phyloP scores from a whole-genome alignment of 2,888 invertebrate species.

The Leptinotarsa peninsularis region DNA sequence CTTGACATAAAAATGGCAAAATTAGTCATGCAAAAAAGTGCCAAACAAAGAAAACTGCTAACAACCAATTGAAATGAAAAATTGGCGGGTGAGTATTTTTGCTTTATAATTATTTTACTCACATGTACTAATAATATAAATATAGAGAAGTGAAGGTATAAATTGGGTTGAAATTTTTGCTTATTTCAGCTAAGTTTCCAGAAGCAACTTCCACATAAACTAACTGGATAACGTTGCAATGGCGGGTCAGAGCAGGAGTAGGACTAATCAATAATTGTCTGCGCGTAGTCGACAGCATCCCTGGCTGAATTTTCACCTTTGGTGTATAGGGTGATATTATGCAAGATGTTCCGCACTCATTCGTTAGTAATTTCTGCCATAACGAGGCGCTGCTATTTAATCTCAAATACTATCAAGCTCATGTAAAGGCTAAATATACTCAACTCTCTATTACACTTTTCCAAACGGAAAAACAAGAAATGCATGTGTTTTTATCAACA shows the following conservation, averaged over 20 bases:
- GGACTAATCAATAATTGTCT: slow-evolving; percentile 62
- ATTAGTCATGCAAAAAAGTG: slow-evolving; percentile 30
- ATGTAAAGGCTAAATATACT: background rate
- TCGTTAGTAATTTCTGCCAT: background rate
- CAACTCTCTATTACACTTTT: too few relatives aligned
- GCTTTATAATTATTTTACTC: slow-evolving; percentile 36
- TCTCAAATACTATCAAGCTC: background rate
- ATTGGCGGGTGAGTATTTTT: slow-evolving; percentile 30
- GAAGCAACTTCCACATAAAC: slow-evolving; percentile 51
- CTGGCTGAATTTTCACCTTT: slow-evolving; percentile 25
- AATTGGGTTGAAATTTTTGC: slow-evolving; percentile 39
- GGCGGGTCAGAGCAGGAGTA: slow-evolving; percentile 54
- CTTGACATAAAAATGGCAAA: slow-evolving; percentile 7
- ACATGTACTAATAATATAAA: slow-evolving; percentile 27
- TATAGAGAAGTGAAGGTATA: slow-evolving; percentile 24
- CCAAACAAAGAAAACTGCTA: slow-evolving; percentile 28
- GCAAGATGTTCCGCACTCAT: background rate
- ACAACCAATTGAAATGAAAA: slow-evolving; percentile 22
- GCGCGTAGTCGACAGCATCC: slow-evolving; percentile 57
- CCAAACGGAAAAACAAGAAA: too few relatives aligned
- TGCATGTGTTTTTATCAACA: too few relatives aligned
- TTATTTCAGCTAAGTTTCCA: slow-evolving; percentile 25
- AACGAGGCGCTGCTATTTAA: background rate
- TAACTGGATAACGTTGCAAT: slow-evolving; percentile 57
- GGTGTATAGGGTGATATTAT: slow-evolving; percentile 19